Evolutionary conservation across 2,113 vertebrate species (phyloP), one percentile per base, ranked within the genome.

Genomic region (Pseudonaja textilis): DNA sequence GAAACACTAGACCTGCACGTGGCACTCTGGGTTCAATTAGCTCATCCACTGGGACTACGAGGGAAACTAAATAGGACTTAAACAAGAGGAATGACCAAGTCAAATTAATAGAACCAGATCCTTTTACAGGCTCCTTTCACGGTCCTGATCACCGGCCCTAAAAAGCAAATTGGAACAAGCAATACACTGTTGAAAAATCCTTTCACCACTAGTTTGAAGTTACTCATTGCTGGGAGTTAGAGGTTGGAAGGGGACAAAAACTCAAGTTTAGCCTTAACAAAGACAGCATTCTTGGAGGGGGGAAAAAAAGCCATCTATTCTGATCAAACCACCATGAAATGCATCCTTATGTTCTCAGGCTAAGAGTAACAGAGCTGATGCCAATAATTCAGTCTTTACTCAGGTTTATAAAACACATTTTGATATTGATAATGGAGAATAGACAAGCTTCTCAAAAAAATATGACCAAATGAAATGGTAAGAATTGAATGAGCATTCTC

Each of bases 111-210:
- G 96, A 96, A 97, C 93, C 89, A 97, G 97, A 97, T 97, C 97
- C 97, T 97, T 97, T 97, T 97, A 96, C 97, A 96, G 96, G 92
- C 94, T 85, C 12, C 45, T 91, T 91, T 95, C 94, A 94, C 96
- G 97, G 96, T 96, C 96, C 95, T 95, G 96, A 97, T 95, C 97
- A 94, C 96, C 96, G 95, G 90, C 97, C 97, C 96, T 97, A 97
- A 97, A 97, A 98, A 98, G 98, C 97, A 98, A 97, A 98, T 98
- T 97, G 97, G 97, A 98, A 97, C 97, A 96, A 97, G 97, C 97
- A 97, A 97, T 97, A 97, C 97, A 96, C 97, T 97, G 97, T 96
- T 98, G 97, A 97, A 98, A 97, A 98, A 98, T 98, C 97, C 98
- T 98, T 98, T 97, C 96, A 97, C 96, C 96, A 93, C 97, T 96